Evolutionary conservation across 2,888 invertebrate genomes (phyloP), one percentile per base, ranked within the genome.

Genomic region (Chaetoderma sp.): DNA sequence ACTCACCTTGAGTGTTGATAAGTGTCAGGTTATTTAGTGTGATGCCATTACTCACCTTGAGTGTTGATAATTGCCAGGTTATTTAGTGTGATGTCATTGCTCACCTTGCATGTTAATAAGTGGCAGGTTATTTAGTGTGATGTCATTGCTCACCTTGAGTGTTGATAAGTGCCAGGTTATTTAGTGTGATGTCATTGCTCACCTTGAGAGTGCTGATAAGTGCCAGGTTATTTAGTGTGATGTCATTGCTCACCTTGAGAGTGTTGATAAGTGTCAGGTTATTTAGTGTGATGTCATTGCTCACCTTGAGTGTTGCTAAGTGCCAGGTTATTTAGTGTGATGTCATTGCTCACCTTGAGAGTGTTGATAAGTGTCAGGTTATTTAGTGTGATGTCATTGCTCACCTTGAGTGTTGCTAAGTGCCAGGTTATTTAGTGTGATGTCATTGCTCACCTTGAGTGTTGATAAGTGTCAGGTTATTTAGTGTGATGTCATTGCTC

Each of bases 51-150:
- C 66, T 68, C 83, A 91, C 91, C 88, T 96, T 97, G 36, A 97
- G 93, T 93, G 82, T 93, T 93, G 65, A 97, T 96, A 1, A 97
- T 88, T 0, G 95, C 94, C 72, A 97, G 89, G 87, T 97, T 97
- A 85, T 96, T 96, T 16, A 95, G 88, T 0, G 95, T 95, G 59
- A 97, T 96, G 78, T 96, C 95, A 80, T 96, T 96, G 82, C n/a
- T n/a, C n/a, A n/a, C n/a, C n/a, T n/a, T n/a, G n/a, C n/a, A n/a
- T n/a, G n/a, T n/a, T n/a, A n/a, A n/a, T n/a, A n/a, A n/a, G n/a
- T n/a, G n/a, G n/a, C n/a, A n/a, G n/a, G n/a, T n/a, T n/a, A n/a
- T n/a, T n/a, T n/a, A n/a, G n/a, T n/a, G 39, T 39, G 16, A 13
- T n/a, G 13, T 27, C 18, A 18, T 8, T 21, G 25, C n/a, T n/a